Evolutionary conservation across 2,113 vertebrate species (phyloP).

Genomic region (Aphyosemion australe): DNA sequence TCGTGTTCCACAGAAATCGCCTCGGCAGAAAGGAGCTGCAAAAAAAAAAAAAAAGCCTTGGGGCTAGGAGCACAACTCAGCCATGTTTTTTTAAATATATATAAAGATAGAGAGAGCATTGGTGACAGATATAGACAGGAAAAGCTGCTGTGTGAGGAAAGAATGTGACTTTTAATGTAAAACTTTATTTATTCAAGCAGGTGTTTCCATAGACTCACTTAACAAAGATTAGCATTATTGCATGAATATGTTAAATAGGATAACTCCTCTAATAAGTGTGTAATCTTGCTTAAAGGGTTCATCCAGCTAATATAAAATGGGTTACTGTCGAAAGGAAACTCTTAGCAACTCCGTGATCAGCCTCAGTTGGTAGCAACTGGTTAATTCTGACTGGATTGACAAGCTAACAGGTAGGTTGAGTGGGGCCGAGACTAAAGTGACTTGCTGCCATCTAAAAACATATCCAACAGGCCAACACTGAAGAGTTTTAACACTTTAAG

Average conservation of each 20-base stretch:
- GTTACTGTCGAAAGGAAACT: no score
- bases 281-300: no score
- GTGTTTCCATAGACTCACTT: slow-evolving; percentile 26
- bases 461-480: no score
- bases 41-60: slow-evolving; percentile 28
- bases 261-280: not conserved
- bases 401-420: no score
- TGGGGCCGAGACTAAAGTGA: no score
- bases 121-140: slow-evolving; percentile 33
- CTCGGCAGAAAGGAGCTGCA: slow-evolving; percentile 37
- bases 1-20: slow-evolving; percentile 59
- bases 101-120: slow-evolving; percentile 46
- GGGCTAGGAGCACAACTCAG: slow-evolving; percentile 53
- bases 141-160: slow-evolving; percentile 46
- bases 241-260: slow-evolving; percentile 19
- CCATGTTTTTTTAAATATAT: not conserved
- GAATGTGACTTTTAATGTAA: slow-evolving; percentile 27
- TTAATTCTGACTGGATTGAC: no score
- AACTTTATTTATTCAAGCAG: slow-evolving; percentile 60
- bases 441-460: no score
- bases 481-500: no score
- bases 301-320: no score
- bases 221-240: not conserved
- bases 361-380: no score
- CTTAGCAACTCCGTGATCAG: no score